Evolutionary conservation across 35 echinoderm and acorn worm species (phyloP).

Genomic region (Apostichopus japonicus): DNA sequence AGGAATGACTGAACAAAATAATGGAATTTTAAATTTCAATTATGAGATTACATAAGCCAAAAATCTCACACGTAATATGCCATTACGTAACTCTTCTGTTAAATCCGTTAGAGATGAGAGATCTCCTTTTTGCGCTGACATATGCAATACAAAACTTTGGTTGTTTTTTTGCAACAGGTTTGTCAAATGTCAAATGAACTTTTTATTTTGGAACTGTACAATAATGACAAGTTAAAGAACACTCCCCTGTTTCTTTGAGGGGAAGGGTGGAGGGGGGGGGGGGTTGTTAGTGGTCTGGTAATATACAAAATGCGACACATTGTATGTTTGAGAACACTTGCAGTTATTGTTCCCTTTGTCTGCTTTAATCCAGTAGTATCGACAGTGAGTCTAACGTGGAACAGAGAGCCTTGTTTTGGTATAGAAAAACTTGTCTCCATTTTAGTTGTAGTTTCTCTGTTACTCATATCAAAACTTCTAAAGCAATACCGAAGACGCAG

Average conservation of each 20-base stretch:
- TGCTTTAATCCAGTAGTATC: background rate
- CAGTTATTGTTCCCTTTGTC: background rate
- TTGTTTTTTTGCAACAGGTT: too few species aligned
- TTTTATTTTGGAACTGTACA: background rate
- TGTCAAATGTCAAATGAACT: background rate
- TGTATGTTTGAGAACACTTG: background rate
- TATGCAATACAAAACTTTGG: too few species aligned
- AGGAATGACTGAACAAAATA: too few species aligned
- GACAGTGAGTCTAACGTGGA: background rate
- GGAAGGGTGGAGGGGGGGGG: too few species aligned
- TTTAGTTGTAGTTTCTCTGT: constrained; percentile 3
- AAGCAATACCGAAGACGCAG: constrained; percentile 21
- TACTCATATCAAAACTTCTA: background rate
- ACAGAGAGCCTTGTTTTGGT: background rate
- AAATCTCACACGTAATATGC: too few species aligned
- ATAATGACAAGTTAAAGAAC: background rate
- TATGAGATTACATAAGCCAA: too few species aligned
- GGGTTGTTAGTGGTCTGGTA: background rate
- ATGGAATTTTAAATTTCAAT: too few species aligned
- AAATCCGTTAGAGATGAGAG: too few species aligned
- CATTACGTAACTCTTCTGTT: too few species aligned
- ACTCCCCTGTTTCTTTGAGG: background rate
- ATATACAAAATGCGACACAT: background rate
- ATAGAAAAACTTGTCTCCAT: background rate
- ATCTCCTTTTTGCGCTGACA: too few species aligned